These are phyloP conservation scores for Drosophila mauritiana DNA, from an alignment of 1,140 invertebrate genomes.

Conservation along the genomic window DNA sequence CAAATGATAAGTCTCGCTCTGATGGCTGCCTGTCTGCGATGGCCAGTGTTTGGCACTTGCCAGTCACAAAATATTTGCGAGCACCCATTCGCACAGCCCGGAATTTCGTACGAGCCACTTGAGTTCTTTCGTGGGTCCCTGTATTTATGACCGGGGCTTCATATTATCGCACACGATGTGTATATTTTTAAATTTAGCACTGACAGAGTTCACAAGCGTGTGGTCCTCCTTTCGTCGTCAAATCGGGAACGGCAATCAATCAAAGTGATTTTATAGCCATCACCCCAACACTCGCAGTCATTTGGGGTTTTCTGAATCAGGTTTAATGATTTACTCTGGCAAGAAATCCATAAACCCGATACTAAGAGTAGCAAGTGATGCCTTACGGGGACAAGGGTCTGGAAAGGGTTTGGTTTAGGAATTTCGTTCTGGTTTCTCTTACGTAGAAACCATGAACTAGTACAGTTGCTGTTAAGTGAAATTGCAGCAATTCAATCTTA, in stretches of 20 bases:
- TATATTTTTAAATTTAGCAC: slow-evolving; percentile 51
- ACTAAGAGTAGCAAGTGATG: slow-evolving; percentile 11
- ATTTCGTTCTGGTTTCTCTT: too few species aligned
- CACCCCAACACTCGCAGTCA: slow-evolving; percentile 32
- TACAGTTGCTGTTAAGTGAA: too few species aligned
- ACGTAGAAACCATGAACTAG: too few species aligned
- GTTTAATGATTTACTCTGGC: slow-evolving; percentile 33
- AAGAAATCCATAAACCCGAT: slow-evolving; percentile 11
- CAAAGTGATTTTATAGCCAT: slow-evolving; percentile 48
- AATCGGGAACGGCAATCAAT: slow-evolving; percentile 58
- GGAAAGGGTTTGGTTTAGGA: too few species aligned
- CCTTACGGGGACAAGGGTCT: neutral
- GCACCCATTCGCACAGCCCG: slow-evolving; percentile 8
- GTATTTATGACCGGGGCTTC: slow-evolving; percentile 62
- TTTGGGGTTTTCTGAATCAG: slow-evolving; percentile 38
- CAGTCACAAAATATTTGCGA: slow-evolving; percentile 50
- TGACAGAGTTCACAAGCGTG: slow-evolving; percentile 54
- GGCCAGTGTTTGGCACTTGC: slow-evolving; percentile 80
- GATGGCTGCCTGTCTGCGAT: slow-evolving; percentile 64
- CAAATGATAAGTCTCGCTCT: slow-evolving; percentile 74
- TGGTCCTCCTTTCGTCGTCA: slow-evolving; percentile 52
- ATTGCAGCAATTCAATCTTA: too few species aligned
- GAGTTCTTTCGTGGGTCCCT: slow-evolving; percentile 30
- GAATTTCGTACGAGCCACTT: slow-evolving; percentile 8
- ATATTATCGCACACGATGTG: slow-evolving; percentile 44